Evolutionary conservation across 2,888 invertebrate species (phyloP).

Genomic region (Drosophila testacea): DNA sequence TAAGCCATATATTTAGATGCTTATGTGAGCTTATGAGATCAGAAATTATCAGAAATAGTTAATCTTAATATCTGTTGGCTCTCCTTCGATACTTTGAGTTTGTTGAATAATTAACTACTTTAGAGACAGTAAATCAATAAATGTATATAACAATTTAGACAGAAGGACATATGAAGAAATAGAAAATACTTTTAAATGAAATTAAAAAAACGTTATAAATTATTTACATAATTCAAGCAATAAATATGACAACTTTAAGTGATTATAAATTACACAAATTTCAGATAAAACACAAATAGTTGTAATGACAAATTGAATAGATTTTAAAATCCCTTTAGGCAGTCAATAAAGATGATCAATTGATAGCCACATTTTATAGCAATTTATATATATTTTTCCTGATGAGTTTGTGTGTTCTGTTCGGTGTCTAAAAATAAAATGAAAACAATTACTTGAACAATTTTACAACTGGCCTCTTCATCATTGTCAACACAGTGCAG

Average conservation of each 20-base stretch:
- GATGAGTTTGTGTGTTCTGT: conserved; percentile 14
- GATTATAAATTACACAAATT: neutral
- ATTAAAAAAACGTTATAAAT: neutral
- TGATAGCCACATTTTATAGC: conserved; percentile 7
- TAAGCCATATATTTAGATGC: neutral
- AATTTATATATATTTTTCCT: conserved; percentile 29
- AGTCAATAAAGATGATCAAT: neutral
- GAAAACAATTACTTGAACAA: conserved; percentile 28
- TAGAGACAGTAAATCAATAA: no score
- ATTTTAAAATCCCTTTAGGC: neutral
- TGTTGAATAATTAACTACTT: neutral
- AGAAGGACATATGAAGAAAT: no score
- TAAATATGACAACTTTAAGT: neutral
- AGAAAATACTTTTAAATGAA: no score
- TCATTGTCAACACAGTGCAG: conserved; percentile 44
- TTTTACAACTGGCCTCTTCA: conserved; percentile 25
- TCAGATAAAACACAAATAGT: neutral
- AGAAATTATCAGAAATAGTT: no score
- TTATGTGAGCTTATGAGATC: neutral
- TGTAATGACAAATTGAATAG: neutral
- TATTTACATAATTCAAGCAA: neutral
- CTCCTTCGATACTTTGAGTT: neutral
- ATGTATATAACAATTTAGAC: no score
- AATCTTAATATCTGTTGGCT: neutral
- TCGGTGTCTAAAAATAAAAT: conserved; percentile 18